A percentile compares a stretch with the other conserved stretches of the same genome.
Conservation (phyloP, 2,888 invertebrate genomes). For the Polyommatus iphigenia region DNA sequence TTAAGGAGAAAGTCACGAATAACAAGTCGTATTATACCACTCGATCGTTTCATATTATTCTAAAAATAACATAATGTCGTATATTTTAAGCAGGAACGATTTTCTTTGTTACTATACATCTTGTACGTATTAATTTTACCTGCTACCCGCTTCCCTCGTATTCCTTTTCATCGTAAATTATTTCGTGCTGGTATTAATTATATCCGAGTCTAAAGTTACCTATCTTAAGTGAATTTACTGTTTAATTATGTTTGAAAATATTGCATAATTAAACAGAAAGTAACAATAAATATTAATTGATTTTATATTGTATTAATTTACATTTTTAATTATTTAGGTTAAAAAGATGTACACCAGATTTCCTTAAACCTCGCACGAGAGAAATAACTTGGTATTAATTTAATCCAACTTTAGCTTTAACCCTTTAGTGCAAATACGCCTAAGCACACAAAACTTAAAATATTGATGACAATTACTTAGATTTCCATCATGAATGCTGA, state of each 20-base stretch:
- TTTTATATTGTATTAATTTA: too few species aligned
- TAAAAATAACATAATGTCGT: not conserved
- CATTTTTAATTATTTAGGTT: too few species aligned
- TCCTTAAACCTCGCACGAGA: too few species aligned
- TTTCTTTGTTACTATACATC: not conserved
- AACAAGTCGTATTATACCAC: too few species aligned
- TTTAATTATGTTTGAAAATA: constrained; percentile 11
- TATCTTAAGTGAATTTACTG: not conserved
- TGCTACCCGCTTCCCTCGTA: not conserved
- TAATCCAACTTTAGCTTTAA: not conserved
- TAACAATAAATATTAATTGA: not conserved
- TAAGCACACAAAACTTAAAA: not conserved
- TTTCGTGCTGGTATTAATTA: constrained; percentile 17
- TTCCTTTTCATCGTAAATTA: constrained; percentile 22
- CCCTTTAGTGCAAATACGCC: not conserved
- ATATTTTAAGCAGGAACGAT: not conserved
- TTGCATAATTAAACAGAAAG: not conserved
- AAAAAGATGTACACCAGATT: too few species aligned
- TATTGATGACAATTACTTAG: not conserved
- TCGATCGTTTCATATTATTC: not conserved
- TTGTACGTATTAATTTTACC: constrained; percentile 5
- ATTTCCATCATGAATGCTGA: not conserved
- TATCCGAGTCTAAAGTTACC: constrained; percentile 12
- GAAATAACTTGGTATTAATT: too few species aligned
- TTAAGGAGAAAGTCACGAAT: too few species aligned